Base-by-base conservation (phyloP, 1,140 invertebrate genomes). In the Drosophila bocki region DNA sequence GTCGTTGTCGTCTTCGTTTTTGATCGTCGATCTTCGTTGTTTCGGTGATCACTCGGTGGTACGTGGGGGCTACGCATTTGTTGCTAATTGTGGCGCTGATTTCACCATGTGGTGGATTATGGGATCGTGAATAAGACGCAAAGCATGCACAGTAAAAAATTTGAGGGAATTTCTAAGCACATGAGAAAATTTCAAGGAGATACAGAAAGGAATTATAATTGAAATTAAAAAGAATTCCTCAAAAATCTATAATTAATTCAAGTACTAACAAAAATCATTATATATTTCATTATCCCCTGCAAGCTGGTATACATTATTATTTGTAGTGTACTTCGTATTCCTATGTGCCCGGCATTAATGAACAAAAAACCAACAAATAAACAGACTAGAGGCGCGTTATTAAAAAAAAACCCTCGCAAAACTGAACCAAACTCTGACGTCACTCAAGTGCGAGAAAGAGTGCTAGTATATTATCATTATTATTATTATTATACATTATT, bases 51-150 rank as follows among this genome's bases (percentile, higher is more conserved):
- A 53, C 22, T 68, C 62, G 61, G 42, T n/a, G 61, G 42, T 48
- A 63, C 54, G 44, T 54, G 47, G 45, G 56, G 45, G 56, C 59
- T 33, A 51, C 50, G 62, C 44, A 70, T 45, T 62, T 68, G 64
- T 44, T 47, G 75, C 75, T 78, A 78, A 78, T 78, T 78, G 72
- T 59, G 65, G 75, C 8, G 75, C 76, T 35, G 57, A 71, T 78
- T 78, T 78, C 75, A 78, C 76, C 76, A 78, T 51, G 42, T 71
- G 76, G 76, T 78, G 76, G 50, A 59, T 78, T 78, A 78, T 71
- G 75, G 62, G 67, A 64, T 62, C 53, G 42, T 35, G 17, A 12
- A 63, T 11, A 44, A 35, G 50, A 56, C 53, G 53, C 44, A 51
- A 35, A 15, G 19, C 59, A 62, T 39, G 33, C 75, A 78, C 75